phyloP scores from a whole-genome alignment of 2,888 invertebrate species.

The Pegoplata infirma region DNA sequence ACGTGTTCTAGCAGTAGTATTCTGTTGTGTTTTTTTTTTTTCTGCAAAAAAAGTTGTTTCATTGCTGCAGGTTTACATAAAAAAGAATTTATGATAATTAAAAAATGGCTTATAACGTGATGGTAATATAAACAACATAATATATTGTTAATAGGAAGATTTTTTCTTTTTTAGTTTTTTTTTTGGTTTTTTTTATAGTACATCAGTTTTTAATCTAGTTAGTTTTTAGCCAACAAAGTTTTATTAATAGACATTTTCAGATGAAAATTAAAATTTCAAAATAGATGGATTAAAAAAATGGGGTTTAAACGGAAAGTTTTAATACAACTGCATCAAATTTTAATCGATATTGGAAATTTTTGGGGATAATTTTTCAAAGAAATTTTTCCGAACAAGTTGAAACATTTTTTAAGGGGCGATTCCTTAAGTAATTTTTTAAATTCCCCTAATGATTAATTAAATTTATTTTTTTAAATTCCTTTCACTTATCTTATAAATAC shows the following conservation, averaged over 20 bases:
- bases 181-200: background rate
- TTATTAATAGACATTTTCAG: background rate
- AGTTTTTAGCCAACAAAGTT: background rate
- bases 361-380: too few species aligned
- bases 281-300: too few species aligned
- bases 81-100: conserved; percentile 36
- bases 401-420: too few species aligned
- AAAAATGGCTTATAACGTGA: conserved; percentile 42
- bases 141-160: conserved; percentile 33
- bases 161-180: background rate
- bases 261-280: background rate
- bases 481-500: too few species aligned
- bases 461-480: too few species aligned
- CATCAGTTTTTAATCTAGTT: conserved; percentile 27
- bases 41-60: conserved; percentile 12
- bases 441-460: too few species aligned
- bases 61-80: conserved; percentile 22
- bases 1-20: conserved; percentile 14
- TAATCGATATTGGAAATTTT: too few species aligned
- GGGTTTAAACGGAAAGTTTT: too few species aligned
- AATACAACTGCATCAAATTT: too few species aligned
- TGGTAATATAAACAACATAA: conserved; percentile 39
- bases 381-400: too few species aligned
- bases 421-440: too few species aligned
- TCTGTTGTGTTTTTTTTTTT: conserved; percentile 5